Base-by-base conservation (phyloP, 2,113 vertebrate genomes). In the Leucopsar rothschildi region DNA sequence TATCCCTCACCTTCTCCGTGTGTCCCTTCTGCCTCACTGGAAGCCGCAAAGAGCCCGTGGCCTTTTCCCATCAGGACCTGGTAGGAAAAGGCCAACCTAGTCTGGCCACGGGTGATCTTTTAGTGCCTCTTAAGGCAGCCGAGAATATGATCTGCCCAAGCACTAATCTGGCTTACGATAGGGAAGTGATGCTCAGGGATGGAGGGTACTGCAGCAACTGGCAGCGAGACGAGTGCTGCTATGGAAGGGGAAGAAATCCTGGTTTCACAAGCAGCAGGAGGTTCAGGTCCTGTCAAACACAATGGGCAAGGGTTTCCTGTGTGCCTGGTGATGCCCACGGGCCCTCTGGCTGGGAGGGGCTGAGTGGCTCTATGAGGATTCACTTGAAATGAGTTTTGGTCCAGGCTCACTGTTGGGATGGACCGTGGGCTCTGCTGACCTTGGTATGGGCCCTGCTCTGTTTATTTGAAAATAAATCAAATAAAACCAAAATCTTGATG, bases 121-220 rank as follows among this genome's bases (percentile, higher is more conserved):
- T 78, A 27, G 50, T 91, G 82, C 79, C 57, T 76, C 66, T 88
- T 68, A 88, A 72, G 70, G 70, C 70, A 85, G 73, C 61, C 61
- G 24, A 52, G 82, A 79, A 16, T 56, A 44, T 56, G 61, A 86
- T 59, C 79, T 72, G 70, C 40, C 53, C 63, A 52, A 63, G 68
- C 5, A 6, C n/a, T 95, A 65, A 94, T 86, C 90, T 88, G 77
- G 44, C 1, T 94, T 92, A 91, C 84, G 44, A 56, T 1, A 3
- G 53, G 47, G 61, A 92, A 49, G 82, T 39, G 65, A 75, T 68
- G 27, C 69, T 15, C 1, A 0, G 49, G 63, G 49, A 47, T 69
- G 63, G 57, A 49, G 31, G 57, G 40, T 28, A 45, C 55, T 29
- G 37, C 79, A 64, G 59, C 2, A 3, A 15, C 33, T 2, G 1